Evolutionary conservation across 1,140 invertebrate species (phyloP).

Genomic region (Euschistus heros): DNA sequence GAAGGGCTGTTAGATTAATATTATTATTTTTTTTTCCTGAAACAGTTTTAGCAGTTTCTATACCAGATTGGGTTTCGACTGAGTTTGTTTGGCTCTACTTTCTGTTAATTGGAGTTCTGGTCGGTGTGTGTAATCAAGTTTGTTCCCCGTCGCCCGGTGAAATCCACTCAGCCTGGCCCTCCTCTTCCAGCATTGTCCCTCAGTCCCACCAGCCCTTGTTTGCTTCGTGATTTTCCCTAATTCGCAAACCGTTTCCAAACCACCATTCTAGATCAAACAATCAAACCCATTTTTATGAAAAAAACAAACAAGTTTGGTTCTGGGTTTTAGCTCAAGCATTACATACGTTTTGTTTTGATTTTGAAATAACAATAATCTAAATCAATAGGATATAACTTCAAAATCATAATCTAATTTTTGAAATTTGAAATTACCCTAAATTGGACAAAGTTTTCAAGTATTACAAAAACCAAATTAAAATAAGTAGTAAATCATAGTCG

Average conservation of each 20-base stretch:
- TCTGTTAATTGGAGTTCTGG: slow-evolving; percentile 4
- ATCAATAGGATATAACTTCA: no score
- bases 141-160: not conserved
- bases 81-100: slow-evolving; percentile 10
- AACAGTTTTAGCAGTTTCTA: no score
- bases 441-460: no score
- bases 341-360: no score
- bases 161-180: slow-evolving; percentile 4
- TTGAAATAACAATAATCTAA: no score
- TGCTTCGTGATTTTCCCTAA: slow-evolving; percentile 16
- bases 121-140: slow-evolving; percentile 12
- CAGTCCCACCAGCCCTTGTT: not conserved
- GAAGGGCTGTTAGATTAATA: no score
- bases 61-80: no score
- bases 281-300: slow-evolving; percentile 11
- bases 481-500: no score
- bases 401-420: no score
- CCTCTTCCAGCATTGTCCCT: not conserved
- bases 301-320: not conserved
- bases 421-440: no score
- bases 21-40: no score
- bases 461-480: no score
- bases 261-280: slow-evolving; percentile 10
- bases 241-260: slow-evolving; percentile 17
- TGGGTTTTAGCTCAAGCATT: slow-evolving; percentile 3